A percentile compares a stretch with the other conserved stretches of the same genome.
Evolutionary conservation across 2,888 invertebrate species (phyloP).

Genomic region (Ferrisia virgata): DNA sequence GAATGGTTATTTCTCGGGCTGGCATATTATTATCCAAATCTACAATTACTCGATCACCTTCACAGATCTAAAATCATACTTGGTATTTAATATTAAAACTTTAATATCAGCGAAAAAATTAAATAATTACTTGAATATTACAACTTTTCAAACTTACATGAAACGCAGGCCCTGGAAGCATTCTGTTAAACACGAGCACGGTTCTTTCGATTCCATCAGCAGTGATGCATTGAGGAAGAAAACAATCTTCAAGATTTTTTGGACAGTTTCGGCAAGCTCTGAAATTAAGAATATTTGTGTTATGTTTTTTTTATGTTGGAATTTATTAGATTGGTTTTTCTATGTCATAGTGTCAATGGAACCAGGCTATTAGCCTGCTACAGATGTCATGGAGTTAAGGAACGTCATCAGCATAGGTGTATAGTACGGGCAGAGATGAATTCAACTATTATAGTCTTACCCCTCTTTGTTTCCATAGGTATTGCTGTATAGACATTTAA

Average conservation of each 20-base stretch:
- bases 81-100: background rate
- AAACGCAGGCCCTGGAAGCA: background rate
- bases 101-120: background rate
- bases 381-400: too few relatives aligned
- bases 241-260: constrained; percentile 47
- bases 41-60: constrained; percentile 75
- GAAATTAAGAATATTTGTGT: too few relatives aligned
- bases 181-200: constrained; percentile 35
- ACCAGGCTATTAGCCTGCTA: too few relatives aligned
- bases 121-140: too few relatives aligned
- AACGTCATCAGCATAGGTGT: too few relatives aligned
- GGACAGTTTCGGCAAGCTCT: constrained; percentile 49
- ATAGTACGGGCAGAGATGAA: too few relatives aligned
- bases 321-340: too few relatives aligned
- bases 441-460: too few relatives aligned
- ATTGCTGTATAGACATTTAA: too few relatives aligned
- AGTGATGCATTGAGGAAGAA: constrained; percentile 46
- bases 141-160: background rate
- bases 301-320: too few relatives aligned
- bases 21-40: constrained; percentile 76
- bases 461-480: too few relatives aligned
- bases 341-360: too few relatives aligned
- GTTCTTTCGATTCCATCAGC: constrained; percentile 48
- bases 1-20: constrained; percentile 78
- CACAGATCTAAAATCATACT: constrained; percentile 65